These are phyloP conservation scores for Eurystomus glaucurus DNA, from an alignment of 2,797 vertebrate genomes.

Conservation along the genomic window DNA sequence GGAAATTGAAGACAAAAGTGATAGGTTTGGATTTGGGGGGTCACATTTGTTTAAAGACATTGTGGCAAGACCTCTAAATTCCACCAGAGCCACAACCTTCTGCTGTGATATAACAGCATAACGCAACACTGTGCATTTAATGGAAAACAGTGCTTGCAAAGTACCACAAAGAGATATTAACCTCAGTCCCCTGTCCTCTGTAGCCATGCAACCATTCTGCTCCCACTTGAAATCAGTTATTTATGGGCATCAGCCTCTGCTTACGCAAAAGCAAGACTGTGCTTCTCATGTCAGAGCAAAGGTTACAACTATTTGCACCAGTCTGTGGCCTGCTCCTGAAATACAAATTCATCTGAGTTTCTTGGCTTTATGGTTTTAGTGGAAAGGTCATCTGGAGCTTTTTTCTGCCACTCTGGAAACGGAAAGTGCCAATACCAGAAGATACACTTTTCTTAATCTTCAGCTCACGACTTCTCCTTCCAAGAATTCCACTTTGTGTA, in stretches of 20 bases:
- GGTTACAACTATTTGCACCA: not conserved
- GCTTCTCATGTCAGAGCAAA: conserved; percentile 4
- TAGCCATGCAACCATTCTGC: not conserved
- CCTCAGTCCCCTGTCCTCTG: not conserved
- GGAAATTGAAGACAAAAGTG: not conserved
- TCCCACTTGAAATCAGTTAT: not conserved
- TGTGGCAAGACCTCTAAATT: not conserved
- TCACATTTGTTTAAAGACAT: not conserved
- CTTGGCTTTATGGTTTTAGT: not conserved
- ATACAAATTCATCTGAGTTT: not conserved
- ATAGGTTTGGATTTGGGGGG: not conserved
- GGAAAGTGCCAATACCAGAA: not conserved
- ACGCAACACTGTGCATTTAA: fast-evolving
- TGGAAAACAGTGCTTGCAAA: not conserved
- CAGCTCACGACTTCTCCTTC: not conserved
- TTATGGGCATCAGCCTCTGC: not conserved
- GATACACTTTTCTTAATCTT: not conserved
- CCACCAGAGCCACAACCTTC: not conserved
- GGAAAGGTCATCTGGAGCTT: not conserved
- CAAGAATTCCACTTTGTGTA: not conserved
- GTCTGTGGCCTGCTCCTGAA: not conserved
- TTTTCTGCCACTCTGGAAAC: not conserved
- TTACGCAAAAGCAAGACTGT: not conserved
- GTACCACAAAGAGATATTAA: not conserved
- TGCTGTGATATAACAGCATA: not conserved